Evolutionary conservation across 2,888 invertebrate genomes (phyloP).

Genomic region (Drosophila antonietae): DNA sequence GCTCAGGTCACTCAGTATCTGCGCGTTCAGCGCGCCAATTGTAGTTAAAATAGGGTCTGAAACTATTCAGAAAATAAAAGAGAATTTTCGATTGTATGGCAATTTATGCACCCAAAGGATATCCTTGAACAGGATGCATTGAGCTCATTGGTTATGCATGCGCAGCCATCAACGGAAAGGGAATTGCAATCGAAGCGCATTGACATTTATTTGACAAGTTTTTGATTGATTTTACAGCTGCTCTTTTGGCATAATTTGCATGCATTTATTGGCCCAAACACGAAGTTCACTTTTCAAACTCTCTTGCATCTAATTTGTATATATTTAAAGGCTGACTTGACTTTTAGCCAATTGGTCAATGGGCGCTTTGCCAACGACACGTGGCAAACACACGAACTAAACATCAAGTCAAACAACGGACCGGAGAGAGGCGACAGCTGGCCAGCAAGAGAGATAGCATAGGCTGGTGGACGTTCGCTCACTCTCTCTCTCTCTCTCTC

Average conservation of each 20-base stretch:
- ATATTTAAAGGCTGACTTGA: constrained; percentile 14
- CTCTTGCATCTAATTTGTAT: constrained; percentile 23
- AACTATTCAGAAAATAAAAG: constrained; percentile 9
- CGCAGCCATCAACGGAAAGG: constrained; percentile 37
- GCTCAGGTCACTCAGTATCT: constrained; percentile 46
- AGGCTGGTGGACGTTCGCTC: constrained; percentile 24
- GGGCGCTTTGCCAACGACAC: constrained; percentile 62
- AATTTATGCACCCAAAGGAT: constrained; percentile 73
- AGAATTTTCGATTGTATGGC: constrained; percentile 14
- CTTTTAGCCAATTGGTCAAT: constrained; percentile 61
- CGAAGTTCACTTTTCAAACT: constrained; percentile 71
- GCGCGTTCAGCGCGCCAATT: constrained; percentile 52
- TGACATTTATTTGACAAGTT: constrained; percentile 82
- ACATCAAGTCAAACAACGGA: constrained; percentile 23
- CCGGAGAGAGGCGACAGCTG: constrained; percentile 59
- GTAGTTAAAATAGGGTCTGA: constrained; percentile 29
- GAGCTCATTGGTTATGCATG: constrained; percentile 66
- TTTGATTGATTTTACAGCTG: constrained; percentile 83
- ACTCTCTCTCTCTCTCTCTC: neutral
- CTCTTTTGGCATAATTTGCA: constrained; percentile 41
- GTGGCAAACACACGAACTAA: constrained; percentile 75
- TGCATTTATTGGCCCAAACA: constrained; percentile 53
- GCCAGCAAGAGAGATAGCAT: constrained; percentile 48
- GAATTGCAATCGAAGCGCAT: constrained; percentile 31
- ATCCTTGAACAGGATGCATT: constrained; percentile 53